Evolutionary conservation across 1,140 invertebrate species (phyloP).

Genomic region (Oscheius sp.): DNA sequence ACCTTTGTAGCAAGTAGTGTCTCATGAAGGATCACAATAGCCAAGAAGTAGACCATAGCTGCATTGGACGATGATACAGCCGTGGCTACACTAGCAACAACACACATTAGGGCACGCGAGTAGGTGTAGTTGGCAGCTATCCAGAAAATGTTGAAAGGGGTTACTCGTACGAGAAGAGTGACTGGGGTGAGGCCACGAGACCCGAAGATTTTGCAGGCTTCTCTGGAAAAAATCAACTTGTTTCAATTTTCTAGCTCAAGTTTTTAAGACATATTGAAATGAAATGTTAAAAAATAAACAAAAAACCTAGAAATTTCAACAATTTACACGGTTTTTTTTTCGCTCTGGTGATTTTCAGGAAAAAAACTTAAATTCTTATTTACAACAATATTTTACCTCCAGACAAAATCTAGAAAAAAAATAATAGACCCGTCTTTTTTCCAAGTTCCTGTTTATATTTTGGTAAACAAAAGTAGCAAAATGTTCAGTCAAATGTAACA

Average conservation of each 20-base stretch:
- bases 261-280: no score
- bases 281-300: no score
- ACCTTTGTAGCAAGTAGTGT: background rate
- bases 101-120: constrained; percentile 44
- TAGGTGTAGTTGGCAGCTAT: constrained; percentile 55
- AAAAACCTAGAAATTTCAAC: no score
- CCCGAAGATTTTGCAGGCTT: constrained; percentile 26
- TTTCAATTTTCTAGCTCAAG: no score
- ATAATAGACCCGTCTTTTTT: background rate
- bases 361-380: no score
- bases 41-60: constrained; percentile 57
- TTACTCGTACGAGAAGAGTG: constrained; percentile 36
- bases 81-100: constrained; percentile 50
- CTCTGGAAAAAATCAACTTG: constrained; percentile 8
- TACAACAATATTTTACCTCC: no score
- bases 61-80: constrained; percentile 52
- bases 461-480: constrained; percentile 24
- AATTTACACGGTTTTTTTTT: no score
- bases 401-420: background rate
- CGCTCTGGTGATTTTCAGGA: no score
- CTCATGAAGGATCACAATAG: constrained; percentile 37
- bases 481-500: background rate
- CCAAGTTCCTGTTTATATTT: background rate
- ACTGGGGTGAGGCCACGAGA: constrained; percentile 19
- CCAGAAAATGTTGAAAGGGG: constrained; percentile 55